Percentiles rank a stretch among this genome's conserved stretches.
Evolutionary conservation across 2,113 vertebrate species (phyloP).

Genomic region (Cynoglossus semilaevis): DNA sequence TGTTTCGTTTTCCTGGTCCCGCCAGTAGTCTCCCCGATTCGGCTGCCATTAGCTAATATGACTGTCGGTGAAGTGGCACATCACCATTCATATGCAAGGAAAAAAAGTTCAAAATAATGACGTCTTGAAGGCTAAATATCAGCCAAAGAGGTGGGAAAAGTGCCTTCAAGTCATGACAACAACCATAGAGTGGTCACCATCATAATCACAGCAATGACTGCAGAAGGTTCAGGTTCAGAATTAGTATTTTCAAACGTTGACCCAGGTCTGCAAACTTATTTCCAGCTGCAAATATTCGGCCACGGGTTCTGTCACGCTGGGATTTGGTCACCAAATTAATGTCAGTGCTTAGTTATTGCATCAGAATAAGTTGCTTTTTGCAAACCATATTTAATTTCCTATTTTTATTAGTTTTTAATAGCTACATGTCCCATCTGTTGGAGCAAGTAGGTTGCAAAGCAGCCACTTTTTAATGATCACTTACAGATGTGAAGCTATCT

Average conservation of each 20-base stretch:
- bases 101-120: slow-evolving; percentile 73
- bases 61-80: slow-evolving; percentile 78
- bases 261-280: slow-evolving; percentile 68
- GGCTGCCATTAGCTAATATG: slow-evolving; percentile 82
- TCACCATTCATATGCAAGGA: slow-evolving; percentile 78
- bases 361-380: slow-evolving; percentile 14
- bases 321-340: slow-evolving; percentile 71
- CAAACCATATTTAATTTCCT: no score
- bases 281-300: slow-evolving; percentile 58
- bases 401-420: slow-evolving; percentile 23
- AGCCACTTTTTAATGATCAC: slow-evolving; percentile 67
- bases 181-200: slow-evolving; percentile 29
- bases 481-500: slow-evolving; percentile 77
- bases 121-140: slow-evolving; percentile 68
- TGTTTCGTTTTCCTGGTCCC: slow-evolving; percentile 82
- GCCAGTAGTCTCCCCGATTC: slow-evolving; percentile 83
- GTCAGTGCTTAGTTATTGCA: slow-evolving; percentile 14
- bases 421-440: slow-evolving; percentile 43
- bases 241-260: slow-evolving; percentile 35
- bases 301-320: slow-evolving; percentile 74
- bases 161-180: slow-evolving; percentile 63
- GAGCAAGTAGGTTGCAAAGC: slow-evolving; percentile 41
- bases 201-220: slow-evolving; percentile 19
- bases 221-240: slow-evolving; percentile 17
- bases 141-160: slow-evolving; percentile 54